phyloP scores from a whole-genome alignment of 2,113 vertebrate species.

The Chloropsis cyanopogon region DNA sequence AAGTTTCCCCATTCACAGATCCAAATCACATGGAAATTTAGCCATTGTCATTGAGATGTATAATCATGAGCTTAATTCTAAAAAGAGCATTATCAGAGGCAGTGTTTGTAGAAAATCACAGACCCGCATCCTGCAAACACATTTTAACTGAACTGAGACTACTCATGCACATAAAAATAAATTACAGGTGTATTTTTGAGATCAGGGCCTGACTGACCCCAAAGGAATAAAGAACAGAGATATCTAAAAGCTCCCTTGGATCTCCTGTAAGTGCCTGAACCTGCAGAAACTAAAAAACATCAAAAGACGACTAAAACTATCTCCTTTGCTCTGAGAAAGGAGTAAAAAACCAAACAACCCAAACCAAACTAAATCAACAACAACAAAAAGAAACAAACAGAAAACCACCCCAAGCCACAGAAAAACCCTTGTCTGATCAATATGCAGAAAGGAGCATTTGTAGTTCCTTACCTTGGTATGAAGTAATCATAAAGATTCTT shows the following conservation, averaged over 20 bases:
- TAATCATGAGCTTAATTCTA: background rate
- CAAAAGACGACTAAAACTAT: background rate
- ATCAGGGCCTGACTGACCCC: background rate
- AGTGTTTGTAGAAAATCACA: background rate
- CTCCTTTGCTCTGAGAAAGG: background rate
- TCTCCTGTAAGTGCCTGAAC: background rate
- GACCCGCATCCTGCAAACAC: background rate
- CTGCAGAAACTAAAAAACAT: background rate
- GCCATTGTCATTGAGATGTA: background rate
- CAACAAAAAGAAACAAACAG: background rate
- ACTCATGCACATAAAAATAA: background rate
- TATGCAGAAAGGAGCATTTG: background rate
- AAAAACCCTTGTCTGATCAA: background rate
- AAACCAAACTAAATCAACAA: background rate
- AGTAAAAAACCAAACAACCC: fast-evolving
- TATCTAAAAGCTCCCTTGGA: background rate
- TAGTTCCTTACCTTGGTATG: background rate
- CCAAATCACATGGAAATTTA: background rate
- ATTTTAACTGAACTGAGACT: background rate
- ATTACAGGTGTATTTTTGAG: background rate
- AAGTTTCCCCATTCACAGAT: background rate
- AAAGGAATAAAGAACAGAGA: background rate
- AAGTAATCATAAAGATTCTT: background rate
- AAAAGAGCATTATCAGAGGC: background rate
- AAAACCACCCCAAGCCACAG: background rate